Percentiles rank a stretch among this genome's conserved stretches.
Conservation (phyloP, 2,797 vertebrate genomes). For the Crenichthys baileyi region DNA sequence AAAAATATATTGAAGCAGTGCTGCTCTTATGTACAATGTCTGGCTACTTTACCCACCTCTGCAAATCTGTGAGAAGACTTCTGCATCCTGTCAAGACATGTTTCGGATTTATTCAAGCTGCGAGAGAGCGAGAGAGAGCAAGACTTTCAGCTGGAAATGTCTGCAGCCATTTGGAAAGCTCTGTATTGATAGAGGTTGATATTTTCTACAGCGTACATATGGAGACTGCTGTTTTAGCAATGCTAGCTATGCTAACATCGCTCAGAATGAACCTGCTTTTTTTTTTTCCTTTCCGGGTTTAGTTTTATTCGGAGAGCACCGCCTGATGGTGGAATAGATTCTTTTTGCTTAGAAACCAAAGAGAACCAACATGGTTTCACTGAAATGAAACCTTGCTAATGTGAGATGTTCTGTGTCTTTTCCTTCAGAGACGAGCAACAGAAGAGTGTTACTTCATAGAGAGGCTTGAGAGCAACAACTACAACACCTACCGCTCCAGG, state of each 20-base stretch:
- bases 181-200: neutral
- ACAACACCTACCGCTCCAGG: constrained; percentile 96
- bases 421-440: constrained; percentile 89
- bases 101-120: neutral
- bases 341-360: neutral
- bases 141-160: neutral
- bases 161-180: neutral
- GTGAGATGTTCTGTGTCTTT: neutral
- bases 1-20: too few relatives aligned
- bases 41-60: too few relatives aligned
- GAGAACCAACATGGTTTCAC: neutral
- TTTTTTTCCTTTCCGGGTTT: neutral
- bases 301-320: neutral
- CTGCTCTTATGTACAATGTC: too few relatives aligned
- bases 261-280: neutral
- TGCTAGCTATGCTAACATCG: neutral
- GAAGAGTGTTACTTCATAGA: constrained; percentile 98
- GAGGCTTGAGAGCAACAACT: constrained; percentile 95
- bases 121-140: neutral
- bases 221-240: neutral
- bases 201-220: neutral
- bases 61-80: too few relatives aligned
- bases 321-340: too few relatives aligned
- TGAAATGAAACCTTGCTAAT: neutral
- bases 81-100: neutral